These are phyloP conservation scores for Danaus melanippus DNA, from an alignment of 1,140 invertebrate species.

Conservation along the genomic window DNA sequence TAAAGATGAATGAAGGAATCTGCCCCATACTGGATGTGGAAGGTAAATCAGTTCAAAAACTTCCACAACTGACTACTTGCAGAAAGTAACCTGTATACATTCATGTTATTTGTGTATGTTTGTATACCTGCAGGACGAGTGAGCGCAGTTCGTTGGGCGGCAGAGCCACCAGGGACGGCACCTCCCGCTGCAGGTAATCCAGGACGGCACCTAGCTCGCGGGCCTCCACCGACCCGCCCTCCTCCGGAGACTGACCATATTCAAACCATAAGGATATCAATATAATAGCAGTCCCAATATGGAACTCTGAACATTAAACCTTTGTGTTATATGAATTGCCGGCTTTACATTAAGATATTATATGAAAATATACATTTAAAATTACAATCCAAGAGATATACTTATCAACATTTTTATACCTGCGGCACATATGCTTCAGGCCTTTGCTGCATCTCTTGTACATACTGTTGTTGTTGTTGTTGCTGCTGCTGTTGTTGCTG, in stretches of 20 bases:
- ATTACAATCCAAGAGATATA: not conserved
- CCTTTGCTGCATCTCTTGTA: conserved; percentile 43
- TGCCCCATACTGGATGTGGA: no score
- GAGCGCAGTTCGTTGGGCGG: conserved; percentile 64
- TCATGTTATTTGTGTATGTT: no score
- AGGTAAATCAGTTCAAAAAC: no score
- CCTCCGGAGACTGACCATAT: conserved; percentile 15
- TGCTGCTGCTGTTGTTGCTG: conserved; percentile 34
- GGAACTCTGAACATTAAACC: no score
- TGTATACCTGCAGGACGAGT: conserved; percentile 57
- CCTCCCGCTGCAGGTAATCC: conserved; percentile 64
- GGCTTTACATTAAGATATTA: not conserved
- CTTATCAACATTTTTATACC: conserved; percentile 20
- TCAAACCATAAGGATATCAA: conserved; percentile 1
- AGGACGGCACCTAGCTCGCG: conserved; percentile 66
- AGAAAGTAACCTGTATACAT: no score
- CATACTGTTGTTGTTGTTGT: conserved; percentile 36
- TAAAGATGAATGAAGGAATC: no score
- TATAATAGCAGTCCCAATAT: not conserved
- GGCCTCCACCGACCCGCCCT: conserved; percentile 45
- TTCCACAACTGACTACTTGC: no score
- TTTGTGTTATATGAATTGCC: not conserved
- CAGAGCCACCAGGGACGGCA: conserved; percentile 64
- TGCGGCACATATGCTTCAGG: conserved; percentile 44
- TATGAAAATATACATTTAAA: conserved; percentile 1